A percentile compares a stretch with the other conserved stretches of the same genome.
Evolutionary conservation across 2,888 invertebrate species (phyloP).

Genomic region (Phragmatobia fuliginosa): DNA sequence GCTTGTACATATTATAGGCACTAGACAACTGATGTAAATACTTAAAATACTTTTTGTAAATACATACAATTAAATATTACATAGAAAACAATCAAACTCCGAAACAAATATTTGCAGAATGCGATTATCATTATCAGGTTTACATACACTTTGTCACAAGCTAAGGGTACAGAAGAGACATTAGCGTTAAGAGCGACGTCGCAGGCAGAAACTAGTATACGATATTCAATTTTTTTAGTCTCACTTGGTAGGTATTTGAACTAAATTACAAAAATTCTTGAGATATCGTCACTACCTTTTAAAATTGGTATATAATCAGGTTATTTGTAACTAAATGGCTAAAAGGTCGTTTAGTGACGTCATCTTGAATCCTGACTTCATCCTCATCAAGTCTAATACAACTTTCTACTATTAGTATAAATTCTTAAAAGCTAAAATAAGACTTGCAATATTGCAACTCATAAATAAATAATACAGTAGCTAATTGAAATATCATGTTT

Average conservation of each 20-base stretch:
- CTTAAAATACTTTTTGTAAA: too few species aligned
- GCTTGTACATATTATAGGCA: too few species aligned
- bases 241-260: background rate
- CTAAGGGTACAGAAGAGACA: too few species aligned
- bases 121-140: too few species aligned
- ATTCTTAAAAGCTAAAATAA: background rate
- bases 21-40: too few species aligned
- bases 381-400: background rate
- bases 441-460: background rate
- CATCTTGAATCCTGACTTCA: constrained; percentile 7
- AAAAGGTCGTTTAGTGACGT: constrained; percentile 38
- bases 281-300: background rate
- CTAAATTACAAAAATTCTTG: constrained; percentile 1
- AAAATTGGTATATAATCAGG: constrained; percentile 30
- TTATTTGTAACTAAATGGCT: constrained; percentile 38
- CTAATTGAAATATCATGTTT: background rate
- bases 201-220: too few species aligned
- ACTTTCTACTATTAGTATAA: background rate
- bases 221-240: background rate
- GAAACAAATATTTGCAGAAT: too few species aligned
- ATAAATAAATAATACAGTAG: background rate
- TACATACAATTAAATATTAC: too few species aligned
- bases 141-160: too few species aligned
- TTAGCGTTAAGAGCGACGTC: too few species aligned
- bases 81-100: too few species aligned